Evolutionary conservation across 2,888 invertebrate genomes (phyloP), one percentile per base, ranked within the genome.

Genomic region (Tachina grossa): DNA sequence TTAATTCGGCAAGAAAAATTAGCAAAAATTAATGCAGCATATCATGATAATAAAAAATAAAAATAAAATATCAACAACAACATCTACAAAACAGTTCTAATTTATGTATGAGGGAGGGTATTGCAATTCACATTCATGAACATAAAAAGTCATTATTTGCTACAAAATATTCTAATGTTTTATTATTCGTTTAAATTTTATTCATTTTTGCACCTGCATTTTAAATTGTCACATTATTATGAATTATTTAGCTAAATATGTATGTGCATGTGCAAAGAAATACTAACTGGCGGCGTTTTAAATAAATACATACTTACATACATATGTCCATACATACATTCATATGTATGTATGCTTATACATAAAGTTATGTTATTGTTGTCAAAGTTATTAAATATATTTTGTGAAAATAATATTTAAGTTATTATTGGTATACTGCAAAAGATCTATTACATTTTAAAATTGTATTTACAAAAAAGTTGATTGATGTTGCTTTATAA

Each of bases 1-100:
- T 84, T 77, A 84, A 84, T 81, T 81, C 72, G 76, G 57, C 55
- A 78, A 80, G 71, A 77, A 80, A 81, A 77, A 81, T 84, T 84
- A 84, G 81, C 84, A 72, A 84, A 81, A 81, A 80, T 84, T 84
- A 81, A 84, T 84, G 81, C 84, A 84, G 80, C 81, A 84, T 84
- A 84, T 84, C 76, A 77, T 74, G 84, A 84, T 84, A 83, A 76
- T 19, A 39, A 66, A 59, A 49, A 49, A 1, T 31, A 57, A 16
- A 43, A 8, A 31, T n/a, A 45, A 51, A 10, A 41, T 43, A 66
- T 9, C 6, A 16, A 10, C 59, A 57, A 49, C 61, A 41, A 68
- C 49, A 66, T 65, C 68, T 22, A 59, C 77, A 78, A 69, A 51
- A 49, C 59, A 59, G 51, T 59, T 80, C n/a, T 51, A 84, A 80